phyloP scores from a whole-genome alignment of 2,888 invertebrate species.

The Platypus cylindrus region DNA sequence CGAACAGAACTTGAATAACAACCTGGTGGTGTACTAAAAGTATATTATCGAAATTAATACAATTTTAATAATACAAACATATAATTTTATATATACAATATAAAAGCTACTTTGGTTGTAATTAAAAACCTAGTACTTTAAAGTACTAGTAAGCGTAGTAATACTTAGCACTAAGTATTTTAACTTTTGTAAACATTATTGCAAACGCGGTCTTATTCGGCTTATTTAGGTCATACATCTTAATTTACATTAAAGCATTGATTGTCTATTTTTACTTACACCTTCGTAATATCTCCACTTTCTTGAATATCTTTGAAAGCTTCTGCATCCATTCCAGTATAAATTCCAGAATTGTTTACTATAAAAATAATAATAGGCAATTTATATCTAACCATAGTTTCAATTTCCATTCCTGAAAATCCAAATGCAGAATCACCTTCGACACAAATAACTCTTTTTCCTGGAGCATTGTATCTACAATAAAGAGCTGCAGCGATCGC shows the following conservation, averaged over 20 bases:
- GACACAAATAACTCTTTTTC: slow-evolving; percentile 79
- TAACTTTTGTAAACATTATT: too few species aligned
- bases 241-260: too few species aligned
- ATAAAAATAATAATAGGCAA: slow-evolving; percentile 82
- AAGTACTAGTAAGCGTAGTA: neutral
- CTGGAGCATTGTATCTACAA: slow-evolving; percentile 68
- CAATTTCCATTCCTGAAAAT: slow-evolving; percentile 96
- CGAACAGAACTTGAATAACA: slow-evolving; percentile 63
- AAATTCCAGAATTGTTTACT: slow-evolving; percentile 93
- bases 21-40: slow-evolving; percentile 68
- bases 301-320: slow-evolving; percentile 57
- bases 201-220: too few species aligned
- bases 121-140: too few species aligned
- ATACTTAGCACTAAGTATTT: too few species aligned
- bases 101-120: too few species aligned
- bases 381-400: slow-evolving; percentile 90
- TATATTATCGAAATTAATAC: neutral
- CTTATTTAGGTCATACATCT: too few species aligned
- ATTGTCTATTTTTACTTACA: too few species aligned
- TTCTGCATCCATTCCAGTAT: slow-evolving; percentile 70
- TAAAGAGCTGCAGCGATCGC: slow-evolving; percentile 86
- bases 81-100: too few species aligned
- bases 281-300: slow-evolving; percentile 57
- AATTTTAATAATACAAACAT: neutral
- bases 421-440: slow-evolving; percentile 98